phyloP scores from a whole-genome alignment of 2,888 invertebrate species.

The Pterostichus niger region DNA sequence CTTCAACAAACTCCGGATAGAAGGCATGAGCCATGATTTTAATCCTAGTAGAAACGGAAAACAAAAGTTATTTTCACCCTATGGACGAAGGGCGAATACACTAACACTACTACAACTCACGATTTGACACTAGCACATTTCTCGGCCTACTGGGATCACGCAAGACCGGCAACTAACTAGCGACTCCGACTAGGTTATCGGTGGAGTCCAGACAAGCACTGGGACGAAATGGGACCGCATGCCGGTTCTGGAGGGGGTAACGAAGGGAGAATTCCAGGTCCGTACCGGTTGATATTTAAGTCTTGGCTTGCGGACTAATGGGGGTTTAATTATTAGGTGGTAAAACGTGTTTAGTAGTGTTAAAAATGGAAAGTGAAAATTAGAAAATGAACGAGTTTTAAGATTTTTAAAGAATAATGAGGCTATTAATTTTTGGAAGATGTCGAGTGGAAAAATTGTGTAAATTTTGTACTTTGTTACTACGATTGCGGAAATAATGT shows the following conservation, averaged over 20 bases:
- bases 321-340: constrained; percentile 31
- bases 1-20: constrained; percentile 52
- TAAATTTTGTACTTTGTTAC: constrained; percentile 7
- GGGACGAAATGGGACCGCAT: constrained; percentile 42
- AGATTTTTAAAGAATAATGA: constrained; percentile 2
- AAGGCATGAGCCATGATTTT: constrained; percentile 56
- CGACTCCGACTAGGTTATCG: constrained; percentile 7
- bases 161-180: constrained; percentile 11
- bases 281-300: constrained; percentile 21
- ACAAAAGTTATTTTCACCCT: constrained; percentile 27
- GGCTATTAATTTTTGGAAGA: constrained; percentile 6
- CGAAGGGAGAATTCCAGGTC: constrained; percentile 20
- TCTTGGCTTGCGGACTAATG: background rate
- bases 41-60: constrained; percentile 49
- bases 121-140: constrained; percentile 27
- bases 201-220: constrained; percentile 44
- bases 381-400: background rate
- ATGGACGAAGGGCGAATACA: constrained; percentile 7
- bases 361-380: constrained; percentile 31
- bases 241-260: constrained; percentile 38
- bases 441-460: background rate
- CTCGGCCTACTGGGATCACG: constrained; percentile 19
- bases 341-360: constrained; percentile 17
- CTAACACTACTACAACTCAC: constrained; percentile 16
- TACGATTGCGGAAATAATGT: constrained; percentile 15